A percentile compares a stretch with the other conserved stretches of the same genome.
Evolutionary conservation across 2,888 invertebrate species (phyloP).

Genomic region (Cloeon dipterum): DNA sequence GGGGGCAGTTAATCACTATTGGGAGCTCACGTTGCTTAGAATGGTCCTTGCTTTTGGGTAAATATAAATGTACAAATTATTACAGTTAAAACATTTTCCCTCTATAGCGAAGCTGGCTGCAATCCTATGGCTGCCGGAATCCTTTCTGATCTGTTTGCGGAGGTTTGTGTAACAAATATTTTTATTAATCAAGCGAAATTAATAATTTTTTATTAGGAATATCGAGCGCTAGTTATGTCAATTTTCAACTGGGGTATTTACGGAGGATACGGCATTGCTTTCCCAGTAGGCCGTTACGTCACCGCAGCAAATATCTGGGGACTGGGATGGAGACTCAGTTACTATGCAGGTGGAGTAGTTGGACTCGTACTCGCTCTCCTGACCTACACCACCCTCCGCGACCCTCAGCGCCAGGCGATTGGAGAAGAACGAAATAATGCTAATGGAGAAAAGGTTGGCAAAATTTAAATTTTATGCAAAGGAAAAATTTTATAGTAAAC

Average conservation of each 20-base stretch:
- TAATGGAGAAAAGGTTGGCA: not conserved
- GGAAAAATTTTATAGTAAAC: not conserved
- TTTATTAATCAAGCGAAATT: too few species aligned
- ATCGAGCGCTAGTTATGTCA: constrained; percentile 71
- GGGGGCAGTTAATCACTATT: constrained; percentile 63
- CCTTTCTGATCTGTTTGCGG: constrained; percentile 33
- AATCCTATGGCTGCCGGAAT: constrained; percentile 72
- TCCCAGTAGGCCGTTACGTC: constrained; percentile 72
- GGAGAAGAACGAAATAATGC: constrained; percentile 31
- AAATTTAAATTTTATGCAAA: not conserved
- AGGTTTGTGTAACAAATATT: constrained; percentile 12
- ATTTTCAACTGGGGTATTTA: constrained; percentile 93
- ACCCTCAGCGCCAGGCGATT: constrained; percentile 52
- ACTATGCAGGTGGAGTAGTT: constrained; percentile 54
- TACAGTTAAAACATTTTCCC: not conserved
- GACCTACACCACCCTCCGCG: constrained; percentile 49
- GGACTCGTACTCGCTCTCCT: constrained; percentile 45
- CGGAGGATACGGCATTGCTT: constrained; percentile 79
- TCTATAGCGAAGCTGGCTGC: constrained; percentile 55
- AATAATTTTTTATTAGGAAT: constrained; percentile 14
- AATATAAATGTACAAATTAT: not conserved
- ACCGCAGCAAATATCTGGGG: constrained; percentile 50
- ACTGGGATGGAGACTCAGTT: constrained; percentile 64
- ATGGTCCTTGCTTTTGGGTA: constrained; percentile 72
- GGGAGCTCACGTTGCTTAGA: constrained; percentile 68